Evolutionary conservation across 2,888 invertebrate genomes (phyloP), one percentile per base, ranked within the genome.

Genomic region (Romanomermis culicivorax): DNA sequence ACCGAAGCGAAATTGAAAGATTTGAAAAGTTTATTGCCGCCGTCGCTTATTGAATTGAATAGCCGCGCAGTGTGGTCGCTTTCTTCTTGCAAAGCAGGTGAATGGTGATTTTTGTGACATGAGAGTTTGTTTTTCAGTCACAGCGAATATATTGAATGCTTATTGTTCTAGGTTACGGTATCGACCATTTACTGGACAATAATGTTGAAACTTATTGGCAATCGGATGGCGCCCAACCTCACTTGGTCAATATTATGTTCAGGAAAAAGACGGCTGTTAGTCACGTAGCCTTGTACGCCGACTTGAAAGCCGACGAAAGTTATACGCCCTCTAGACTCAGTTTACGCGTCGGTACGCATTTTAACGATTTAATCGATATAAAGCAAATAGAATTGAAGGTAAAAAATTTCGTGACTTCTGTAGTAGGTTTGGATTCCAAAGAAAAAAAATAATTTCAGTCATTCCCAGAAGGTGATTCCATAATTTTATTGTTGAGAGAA

Each of bases 141-240:
- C 7, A 20, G 20, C 7, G 24, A 20, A 24, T 14, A 20, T 11
- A 7, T 20, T 7, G 20, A 47, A 24, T 42, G n/a, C 36, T 14
- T 53, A 17, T 54, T 53, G 20, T 26, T 56, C 20, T 63, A 84
- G 93, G 95, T 48, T 95, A 91, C 75, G 97, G 97, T 2, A 91
- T 99, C 2, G 88, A 93, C 67, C 93, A 95, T 68, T 72, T 97
- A 45, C 75, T 93, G 60, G 91, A 95, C 71, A 86, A 89, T 68
- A 84, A 85, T 59, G 82, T 85, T 71, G 97, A 97, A 62, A 89
- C 91, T 2, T 97, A 93, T 70, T 97, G 97, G 97, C 97, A 97
- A 70, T 95, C 93, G 0, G 97, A 99, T 72, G 97, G 97, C 0
- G 93, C 93, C 62, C 77, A 97, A 58, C 97, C 97, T 2, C 97